Base-by-base conservation (phyloP, 2,888 invertebrate species). In the Parnassius orleans region DNA sequence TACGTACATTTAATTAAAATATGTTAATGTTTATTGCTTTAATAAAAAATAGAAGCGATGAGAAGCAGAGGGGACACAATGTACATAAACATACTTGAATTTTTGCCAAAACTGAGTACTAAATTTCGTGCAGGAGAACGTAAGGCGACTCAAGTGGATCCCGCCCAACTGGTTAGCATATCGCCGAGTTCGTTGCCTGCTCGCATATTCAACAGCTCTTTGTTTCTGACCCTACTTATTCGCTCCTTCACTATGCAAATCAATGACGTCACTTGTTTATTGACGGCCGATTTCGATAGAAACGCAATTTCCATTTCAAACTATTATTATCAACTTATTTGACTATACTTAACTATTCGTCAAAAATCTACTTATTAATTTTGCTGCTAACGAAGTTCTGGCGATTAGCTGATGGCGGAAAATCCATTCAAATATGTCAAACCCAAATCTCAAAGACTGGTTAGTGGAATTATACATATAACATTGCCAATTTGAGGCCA, bases 131-230 rank as follows among this genome's bases (percentile, higher is more conserved):
- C 63, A 63, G 63, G 63, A 63, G 63, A 59, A 63, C 56, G 61
- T 56, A 60, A 63, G 63, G 63, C 63, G 55, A 63, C 56, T 63
- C 59, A 51, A 60, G 63, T 63, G 63, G 62, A 53, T 61, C 63
- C 63, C 54, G 47, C 63, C 60, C 60, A 57, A 66, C 77, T 81
- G 80, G 85, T 87, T 86, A 84, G 86, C 86, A 87, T 87, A 86
- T 79, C 82, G 83, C 77, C 72, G 83, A 84, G 85, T 63, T 63
- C 63, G 82, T 81, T 68, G 83, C 77, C 81, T 81, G 81, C 75
- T 86, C 79, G 89, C 86, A 88, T 88, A 88, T 87, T 88, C 89
- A 88, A 77, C 81, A 84, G 86, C 78, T 80, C 87, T 86, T 87
- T 88, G 87, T 87, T 83, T 74, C 83, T 87, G 87, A 81, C 87